Percentiles rank a stretch among this genome's conserved stretches.
Conservation (phyloP, 2,797 vertebrate species). For the Leptodactylus fallax region DNA sequence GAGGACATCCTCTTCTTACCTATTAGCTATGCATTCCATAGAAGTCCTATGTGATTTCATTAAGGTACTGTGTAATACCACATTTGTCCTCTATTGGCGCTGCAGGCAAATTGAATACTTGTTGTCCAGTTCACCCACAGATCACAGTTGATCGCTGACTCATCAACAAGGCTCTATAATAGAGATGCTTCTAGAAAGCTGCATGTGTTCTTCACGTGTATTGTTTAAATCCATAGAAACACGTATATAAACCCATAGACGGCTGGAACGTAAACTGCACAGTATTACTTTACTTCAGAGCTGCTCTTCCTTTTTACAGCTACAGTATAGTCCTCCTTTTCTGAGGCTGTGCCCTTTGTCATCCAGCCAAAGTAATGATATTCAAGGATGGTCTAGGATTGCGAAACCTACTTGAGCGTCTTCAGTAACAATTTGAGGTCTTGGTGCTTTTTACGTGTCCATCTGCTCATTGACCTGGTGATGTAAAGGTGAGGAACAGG, state of each 20-base stretch:
- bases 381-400: background rate
- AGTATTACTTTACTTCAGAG: too few species aligned
- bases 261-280: too few species aligned
- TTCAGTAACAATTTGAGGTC: too few species aligned
- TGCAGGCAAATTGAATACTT: background rate
- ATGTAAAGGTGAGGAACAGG: background rate
- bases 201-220: too few species aligned
- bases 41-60: background rate
- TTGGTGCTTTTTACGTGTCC: too few species aligned
- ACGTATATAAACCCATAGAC: too few species aligned
- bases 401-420: background rate
- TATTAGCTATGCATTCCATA: too few species aligned
- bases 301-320: too few species aligned
- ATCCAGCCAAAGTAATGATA: background rate
- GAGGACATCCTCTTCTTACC: too few species aligned
- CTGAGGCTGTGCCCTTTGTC: background rate
- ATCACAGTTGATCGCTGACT: background rate
- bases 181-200: too few species aligned
- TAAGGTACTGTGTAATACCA: background rate
- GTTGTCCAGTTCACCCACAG: background rate
- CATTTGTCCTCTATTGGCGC: background rate
- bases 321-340: background rate
- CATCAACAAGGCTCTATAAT: too few species aligned
- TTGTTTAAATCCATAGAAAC: too few species aligned
- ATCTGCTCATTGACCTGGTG: conserved; percentile 5